phyloP scores from a whole-genome alignment of 2,113 vertebrate genomes.

The Plectropomus leopardus region DNA sequence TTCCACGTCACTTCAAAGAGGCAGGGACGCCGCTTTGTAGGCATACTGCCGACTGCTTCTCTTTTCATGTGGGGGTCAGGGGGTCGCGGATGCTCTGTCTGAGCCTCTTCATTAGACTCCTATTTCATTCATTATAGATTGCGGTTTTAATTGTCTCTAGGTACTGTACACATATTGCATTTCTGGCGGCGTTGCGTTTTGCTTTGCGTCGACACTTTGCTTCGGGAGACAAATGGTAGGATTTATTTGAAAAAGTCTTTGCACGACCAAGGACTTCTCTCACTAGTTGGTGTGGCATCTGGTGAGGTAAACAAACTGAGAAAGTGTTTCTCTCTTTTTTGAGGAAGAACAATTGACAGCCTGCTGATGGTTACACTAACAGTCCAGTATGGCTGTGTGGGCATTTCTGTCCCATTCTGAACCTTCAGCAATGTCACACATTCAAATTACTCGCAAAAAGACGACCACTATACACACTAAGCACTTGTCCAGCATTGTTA shows the following conservation, averaged over 20 bases:
- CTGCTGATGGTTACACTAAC: conserved; percentile 52
- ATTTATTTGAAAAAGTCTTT: conserved; percentile 64
- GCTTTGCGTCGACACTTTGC: conserved; percentile 55
- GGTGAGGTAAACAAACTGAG: conserved; percentile 54
- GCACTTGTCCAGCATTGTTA: conserved; percentile 19
- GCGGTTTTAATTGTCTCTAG: conserved; percentile 73
- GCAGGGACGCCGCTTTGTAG: conserved; percentile 74
- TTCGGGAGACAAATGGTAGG: conserved; percentile 49
- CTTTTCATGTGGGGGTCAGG: conserved; percentile 75
- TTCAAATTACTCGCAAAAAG: conserved; percentile 7
- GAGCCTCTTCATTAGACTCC: conserved; percentile 77
- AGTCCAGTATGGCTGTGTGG: conserved; percentile 29
- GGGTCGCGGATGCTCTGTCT: conserved; percentile 64
- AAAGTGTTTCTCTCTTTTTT: neutral
- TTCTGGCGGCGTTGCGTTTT: conserved; percentile 56
- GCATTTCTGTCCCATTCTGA: conserved; percentile 40
- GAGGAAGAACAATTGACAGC: conserved; percentile 27
- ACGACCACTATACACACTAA: neutral
- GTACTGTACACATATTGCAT: conserved; percentile 57
- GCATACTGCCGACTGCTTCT: conserved; percentile 70
- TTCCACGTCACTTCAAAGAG: conserved; percentile 77
- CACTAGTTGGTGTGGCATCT: conserved; percentile 34
- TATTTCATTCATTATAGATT: conserved; percentile 59
- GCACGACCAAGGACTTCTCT: conserved; percentile 33
- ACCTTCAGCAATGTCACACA: conserved; percentile 13